Evolutionary conservation across 2,888 invertebrate genomes (phyloP).

Genomic region (Argynnis bischoffii): DNA sequence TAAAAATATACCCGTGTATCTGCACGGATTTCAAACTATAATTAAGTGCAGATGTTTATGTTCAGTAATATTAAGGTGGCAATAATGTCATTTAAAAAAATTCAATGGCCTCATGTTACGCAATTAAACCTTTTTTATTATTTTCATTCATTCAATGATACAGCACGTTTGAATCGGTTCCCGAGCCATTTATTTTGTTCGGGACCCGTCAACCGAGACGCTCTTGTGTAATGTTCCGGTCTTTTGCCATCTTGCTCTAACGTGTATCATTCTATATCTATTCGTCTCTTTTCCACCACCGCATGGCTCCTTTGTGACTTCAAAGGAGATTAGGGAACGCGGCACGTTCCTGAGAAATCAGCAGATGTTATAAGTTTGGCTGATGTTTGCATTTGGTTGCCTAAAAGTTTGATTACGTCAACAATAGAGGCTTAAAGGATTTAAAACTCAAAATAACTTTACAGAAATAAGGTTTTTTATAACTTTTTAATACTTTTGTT

Average conservation of each 20-base stretch:
- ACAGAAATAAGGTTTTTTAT: background rate
- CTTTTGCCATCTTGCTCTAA: constrained; percentile 50
- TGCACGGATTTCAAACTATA: background rate
- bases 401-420: constrained; percentile 62
- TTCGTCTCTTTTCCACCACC: constrained; percentile 54
- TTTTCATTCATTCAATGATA: constrained; percentile 73
- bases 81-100: constrained; percentile 41
- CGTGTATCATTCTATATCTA: constrained; percentile 27
- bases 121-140: constrained; percentile 65
- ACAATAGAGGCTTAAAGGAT: constrained; percentile 46
- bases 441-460: constrained; percentile 41
- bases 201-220: constrained; percentile 77
- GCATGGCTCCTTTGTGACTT: constrained; percentile 69
- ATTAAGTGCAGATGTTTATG: constrained; percentile 32
- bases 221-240: constrained; percentile 77
- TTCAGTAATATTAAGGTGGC: constrained; percentile 17
- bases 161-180: constrained; percentile 74
- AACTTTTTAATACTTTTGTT: constrained; percentile 13
- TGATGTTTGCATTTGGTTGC: constrained; percentile 59
- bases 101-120: constrained; percentile 66
- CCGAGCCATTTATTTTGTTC: constrained; percentile 76
- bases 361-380: constrained; percentile 72
- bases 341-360: constrained; percentile 79
- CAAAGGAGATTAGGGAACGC: constrained; percentile 71
- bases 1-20: no score